Evolutionary conservation across 2,888 invertebrate species (phyloP), one percentile per base, ranked within the genome.

Genomic region (Drosophila paranaensis): DNA sequence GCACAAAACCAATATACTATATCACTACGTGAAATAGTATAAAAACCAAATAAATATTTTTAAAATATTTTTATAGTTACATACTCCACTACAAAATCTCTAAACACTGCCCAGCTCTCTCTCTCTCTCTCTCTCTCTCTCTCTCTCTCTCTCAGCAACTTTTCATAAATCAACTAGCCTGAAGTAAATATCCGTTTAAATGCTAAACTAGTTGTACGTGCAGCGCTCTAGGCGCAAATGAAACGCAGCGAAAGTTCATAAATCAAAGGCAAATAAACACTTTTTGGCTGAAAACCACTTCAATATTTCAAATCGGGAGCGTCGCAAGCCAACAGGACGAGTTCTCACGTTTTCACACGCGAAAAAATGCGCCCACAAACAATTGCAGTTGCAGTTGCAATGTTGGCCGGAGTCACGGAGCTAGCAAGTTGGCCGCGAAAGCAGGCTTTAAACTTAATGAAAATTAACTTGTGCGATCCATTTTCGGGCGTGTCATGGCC

Each of bases 391-490:
- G 33, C 43, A 3, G 16, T 33, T 48, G 46, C 33, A 46, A 14
- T 25, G 45, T 3, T 46, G 8, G 46, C 27, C 8, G 10, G 25
- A 39, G 50, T 39, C 55, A 60, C 48, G 33, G 37, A 43, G 60
- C 25, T 45, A 46, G 37, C n/a, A 55, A 46, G 39, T 58, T 65
- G 67, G 62, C 68, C 20, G 20, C 37, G 67, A 33, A 43, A 37
- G 55, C 57, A 51, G 71, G 70, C 76, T 68, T 77, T 56, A 60
- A 64, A 39, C 58, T 67, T 88, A 89, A 89, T 85, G 79, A 89
- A 82, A 85, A 86, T 86, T 74, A 86, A 88, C 79, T 79, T 89
- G 79, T 66, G 58, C 79, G 71, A 79, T 81, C 74, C 75, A 74
- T 82, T 76, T 66, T n/a, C 25, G n/a, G 30, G 13, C 45, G 42